Evolutionary conservation across 2,888 invertebrate species (phyloP).

Genomic region (Heliconius erato): DNA sequence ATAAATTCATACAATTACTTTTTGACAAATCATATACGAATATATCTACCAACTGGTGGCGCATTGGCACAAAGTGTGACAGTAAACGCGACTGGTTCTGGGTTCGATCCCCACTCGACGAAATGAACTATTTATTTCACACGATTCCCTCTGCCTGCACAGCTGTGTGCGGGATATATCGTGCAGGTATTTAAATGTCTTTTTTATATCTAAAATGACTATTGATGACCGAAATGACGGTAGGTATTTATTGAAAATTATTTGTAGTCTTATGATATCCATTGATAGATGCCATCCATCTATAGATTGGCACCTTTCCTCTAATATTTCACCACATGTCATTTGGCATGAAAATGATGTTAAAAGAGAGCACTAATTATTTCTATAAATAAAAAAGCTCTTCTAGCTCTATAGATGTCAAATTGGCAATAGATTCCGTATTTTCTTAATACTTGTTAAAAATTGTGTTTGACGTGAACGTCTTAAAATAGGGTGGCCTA

Average conservation of each 20-base stretch:
- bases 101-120: too few relatives aligned
- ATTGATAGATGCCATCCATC: too few relatives aligned
- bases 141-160: too few relatives aligned
- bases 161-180: too few relatives aligned
- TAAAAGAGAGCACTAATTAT: neutral
- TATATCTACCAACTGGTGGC: too few relatives aligned
- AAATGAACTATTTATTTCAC: too few relatives aligned
- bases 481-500: neutral
- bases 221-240: neutral
- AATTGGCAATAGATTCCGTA: neutral
- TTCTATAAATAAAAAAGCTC: constrained; percentile 10
- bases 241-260: neutral
- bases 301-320: constrained; percentile 3
- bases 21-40: too few relatives aligned
- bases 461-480: neutral
- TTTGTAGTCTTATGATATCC: neutral
- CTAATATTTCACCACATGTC: neutral
- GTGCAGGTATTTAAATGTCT: too few relatives aligned
- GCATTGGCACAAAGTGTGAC: too few relatives aligned
- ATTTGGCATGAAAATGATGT: constrained; percentile 11
- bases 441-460: neutral
- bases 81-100: too few relatives aligned
- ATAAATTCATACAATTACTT: too few relatives aligned
- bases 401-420: neutral
- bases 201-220: neutral